Conservation (phyloP, 2,888 invertebrate species). For the Chrysolina haemoptera region DNA sequence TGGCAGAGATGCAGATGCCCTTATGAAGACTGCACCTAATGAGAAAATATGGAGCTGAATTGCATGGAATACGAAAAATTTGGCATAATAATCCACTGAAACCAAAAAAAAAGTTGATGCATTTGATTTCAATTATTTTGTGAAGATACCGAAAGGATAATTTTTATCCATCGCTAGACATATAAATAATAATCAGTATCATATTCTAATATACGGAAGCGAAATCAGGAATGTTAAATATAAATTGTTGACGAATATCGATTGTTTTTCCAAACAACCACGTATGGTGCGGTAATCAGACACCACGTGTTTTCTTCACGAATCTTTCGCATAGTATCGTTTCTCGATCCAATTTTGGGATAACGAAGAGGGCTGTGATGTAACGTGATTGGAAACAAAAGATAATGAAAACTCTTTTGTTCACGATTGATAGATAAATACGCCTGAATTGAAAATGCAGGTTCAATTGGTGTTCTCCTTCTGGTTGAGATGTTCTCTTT, state of each 20-base stretch:
- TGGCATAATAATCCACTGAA: no score
- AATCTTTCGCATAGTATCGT: background rate
- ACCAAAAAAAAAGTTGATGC: no score
- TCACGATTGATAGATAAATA: background rate
- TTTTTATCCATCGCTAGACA: no score
- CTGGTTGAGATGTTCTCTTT: background rate
- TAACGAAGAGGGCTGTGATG: background rate
- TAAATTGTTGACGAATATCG: conserved; percentile 7
- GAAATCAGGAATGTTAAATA: background rate
- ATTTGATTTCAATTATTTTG: no score
- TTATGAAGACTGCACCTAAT: no score
- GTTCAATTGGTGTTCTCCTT: background rate
- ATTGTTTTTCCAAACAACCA: conserved; percentile 6
- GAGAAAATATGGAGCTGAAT: no score
- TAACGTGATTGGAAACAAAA: background rate
- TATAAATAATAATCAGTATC: no score
- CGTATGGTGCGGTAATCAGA: background rate
- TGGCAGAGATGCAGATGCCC: no score
- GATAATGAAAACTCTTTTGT: conserved; percentile 3
- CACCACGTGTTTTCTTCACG: conserved; percentile 4
- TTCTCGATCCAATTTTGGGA: conserved; percentile 1
- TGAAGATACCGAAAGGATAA: no score
- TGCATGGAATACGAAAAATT: no score
- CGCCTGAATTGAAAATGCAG: background rate
- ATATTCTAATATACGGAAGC: background rate